Percentiles rank a stretch among this genome's conserved stretches.
Evolutionary conservation across 35 echinoderm and acorn worm species (phyloP).

Genomic region (Lytechinus variegatus): DNA sequence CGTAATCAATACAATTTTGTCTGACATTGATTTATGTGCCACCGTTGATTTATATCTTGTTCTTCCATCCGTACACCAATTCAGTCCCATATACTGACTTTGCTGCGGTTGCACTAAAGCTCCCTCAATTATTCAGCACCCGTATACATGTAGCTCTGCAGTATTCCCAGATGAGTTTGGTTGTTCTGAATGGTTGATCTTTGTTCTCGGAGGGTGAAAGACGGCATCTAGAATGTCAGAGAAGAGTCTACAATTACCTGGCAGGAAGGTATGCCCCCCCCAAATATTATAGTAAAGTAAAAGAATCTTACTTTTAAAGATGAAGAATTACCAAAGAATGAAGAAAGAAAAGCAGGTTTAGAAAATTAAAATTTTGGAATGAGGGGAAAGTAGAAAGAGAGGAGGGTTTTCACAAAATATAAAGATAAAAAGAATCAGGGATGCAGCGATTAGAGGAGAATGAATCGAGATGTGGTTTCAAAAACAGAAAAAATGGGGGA

Average conservation of each 20-base stretch:
- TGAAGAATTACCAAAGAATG: not conserved
- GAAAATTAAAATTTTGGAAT: not conserved
- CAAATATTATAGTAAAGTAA: too few species aligned
- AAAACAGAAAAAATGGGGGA: too few species aligned
- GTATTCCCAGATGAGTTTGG: not conserved
- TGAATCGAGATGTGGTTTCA: too few species aligned
- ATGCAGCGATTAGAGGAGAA: too few species aligned
- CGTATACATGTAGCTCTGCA: not conserved
- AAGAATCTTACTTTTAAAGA: too few species aligned
- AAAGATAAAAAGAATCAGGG: too few species aligned
- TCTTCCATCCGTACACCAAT: not conserved
- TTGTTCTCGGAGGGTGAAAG: not conserved
- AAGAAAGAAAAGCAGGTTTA: not conserved
- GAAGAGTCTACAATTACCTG: not conserved
- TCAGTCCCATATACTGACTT: not conserved
- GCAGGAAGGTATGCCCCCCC: not conserved
- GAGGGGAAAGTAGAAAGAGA: not conserved
- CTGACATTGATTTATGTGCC: not conserved
- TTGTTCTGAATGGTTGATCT: not conserved
- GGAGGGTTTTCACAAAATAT: too few species aligned
- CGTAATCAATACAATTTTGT: not conserved
- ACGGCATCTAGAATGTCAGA: not conserved
- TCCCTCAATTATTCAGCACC: not conserved
- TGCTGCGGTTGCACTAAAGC: not conserved
- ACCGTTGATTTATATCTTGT: not conserved